phyloP scores from a whole-genome alignment of 2,888 invertebrate genomes.

The Micoletzkya japonica region DNA sequence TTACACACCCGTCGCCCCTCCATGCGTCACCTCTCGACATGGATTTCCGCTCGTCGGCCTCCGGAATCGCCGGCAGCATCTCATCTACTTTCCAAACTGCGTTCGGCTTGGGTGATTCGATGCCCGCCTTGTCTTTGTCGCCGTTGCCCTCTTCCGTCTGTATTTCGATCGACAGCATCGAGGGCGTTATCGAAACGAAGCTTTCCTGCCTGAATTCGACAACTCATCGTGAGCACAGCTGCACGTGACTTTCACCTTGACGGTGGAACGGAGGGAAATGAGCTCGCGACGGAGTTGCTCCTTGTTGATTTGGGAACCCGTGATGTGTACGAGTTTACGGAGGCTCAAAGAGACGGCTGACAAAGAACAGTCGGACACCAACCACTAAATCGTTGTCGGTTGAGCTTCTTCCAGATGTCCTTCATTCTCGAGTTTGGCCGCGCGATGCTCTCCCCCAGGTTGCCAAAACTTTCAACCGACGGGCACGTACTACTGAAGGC shows the following conservation, averaged over 20 bases:
- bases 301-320: not conserved
- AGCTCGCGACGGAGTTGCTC: constrained; percentile 3
- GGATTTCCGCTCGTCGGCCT: constrained; percentile 12
- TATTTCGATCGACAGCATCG: not conserved
- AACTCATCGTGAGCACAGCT: not conserved
- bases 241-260: constrained; percentile 3
- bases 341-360: not conserved
- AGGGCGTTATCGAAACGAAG: not conserved
- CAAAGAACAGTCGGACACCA: not conserved
- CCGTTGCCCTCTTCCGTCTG: not conserved
- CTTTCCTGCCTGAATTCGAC: not conserved
- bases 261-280: not conserved
- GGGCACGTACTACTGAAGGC: too few relatives aligned
- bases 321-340: not conserved
- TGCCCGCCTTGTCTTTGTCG: not conserved
- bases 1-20: not conserved
- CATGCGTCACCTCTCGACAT: constrained; percentile 6
- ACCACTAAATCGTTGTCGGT: not conserved
- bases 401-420: constrained; percentile 2
- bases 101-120: not conserved
- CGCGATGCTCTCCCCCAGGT: too few relatives aligned
- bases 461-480: too few relatives aligned
- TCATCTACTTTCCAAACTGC: constrained; percentile 8
- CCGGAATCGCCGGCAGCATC: constrained; percentile 2
- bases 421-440: constrained; percentile 2